Percentiles rank a stretch among this genome's conserved stretches.
phyloP scores from a whole-genome alignment of 2,113 vertebrate species.

The Tangachromis dhanisi region DNA sequence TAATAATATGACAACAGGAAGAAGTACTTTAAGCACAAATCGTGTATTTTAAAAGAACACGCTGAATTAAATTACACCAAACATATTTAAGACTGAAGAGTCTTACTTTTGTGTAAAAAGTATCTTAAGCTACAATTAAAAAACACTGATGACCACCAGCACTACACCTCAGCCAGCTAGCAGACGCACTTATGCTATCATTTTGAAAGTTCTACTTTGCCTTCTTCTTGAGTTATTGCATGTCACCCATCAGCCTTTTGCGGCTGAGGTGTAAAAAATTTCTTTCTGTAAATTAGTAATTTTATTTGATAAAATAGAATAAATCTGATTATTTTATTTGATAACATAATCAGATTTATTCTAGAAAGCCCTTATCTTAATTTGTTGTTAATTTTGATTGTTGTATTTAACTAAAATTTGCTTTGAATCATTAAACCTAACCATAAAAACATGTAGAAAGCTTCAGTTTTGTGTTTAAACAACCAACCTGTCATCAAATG shows the following conservation, averaged over 20 bases:
- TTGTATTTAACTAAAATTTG: neutral
- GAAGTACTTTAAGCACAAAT: neutral
- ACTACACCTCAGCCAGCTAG: neutral
- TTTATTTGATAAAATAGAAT: neutral
- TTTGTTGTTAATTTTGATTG: neutral
- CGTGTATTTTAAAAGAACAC: neutral
- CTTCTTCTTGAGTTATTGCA: neutral
- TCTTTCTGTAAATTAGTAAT: neutral
- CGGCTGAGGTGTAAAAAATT: neutral
- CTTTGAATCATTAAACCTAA: neutral
- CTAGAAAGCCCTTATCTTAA: neutral
- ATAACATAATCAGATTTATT: neutral
- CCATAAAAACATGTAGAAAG: neutral
- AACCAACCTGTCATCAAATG: conserved; percentile 77
- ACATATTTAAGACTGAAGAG: neutral
- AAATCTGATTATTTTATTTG: neutral
- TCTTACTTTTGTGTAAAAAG: neutral
- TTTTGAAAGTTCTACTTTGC: neutral
- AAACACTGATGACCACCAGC: neutral
- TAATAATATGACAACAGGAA: neutral
- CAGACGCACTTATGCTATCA: neutral
- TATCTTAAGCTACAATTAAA: neutral
- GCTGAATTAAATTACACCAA: neutral
- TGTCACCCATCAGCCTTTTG: neutral
- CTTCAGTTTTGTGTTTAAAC: neutral